A percentile compares a stretch with the other conserved stretches of the same genome.
These are phyloP conservation scores for Lordiphosa clarofinis DNA, from an alignment of 1,140 invertebrate genomes.

Conservation along the genomic window DNA sequence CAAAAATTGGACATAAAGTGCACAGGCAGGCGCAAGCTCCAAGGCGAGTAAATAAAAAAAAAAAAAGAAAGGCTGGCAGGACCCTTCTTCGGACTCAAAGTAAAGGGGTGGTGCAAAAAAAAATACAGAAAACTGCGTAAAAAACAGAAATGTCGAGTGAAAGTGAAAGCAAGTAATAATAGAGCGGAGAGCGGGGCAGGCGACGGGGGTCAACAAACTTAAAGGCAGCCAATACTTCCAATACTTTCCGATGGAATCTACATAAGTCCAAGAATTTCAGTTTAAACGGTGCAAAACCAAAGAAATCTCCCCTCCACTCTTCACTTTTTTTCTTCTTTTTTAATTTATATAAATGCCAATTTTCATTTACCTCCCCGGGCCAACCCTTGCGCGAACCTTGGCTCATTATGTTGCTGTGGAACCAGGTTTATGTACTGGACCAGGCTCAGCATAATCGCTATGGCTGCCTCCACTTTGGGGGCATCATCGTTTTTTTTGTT, in stretches of 20 bases:
- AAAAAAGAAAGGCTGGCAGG: conserved; percentile 11
- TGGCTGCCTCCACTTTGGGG: conserved; percentile 13
- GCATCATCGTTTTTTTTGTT: conserved; percentile 19
- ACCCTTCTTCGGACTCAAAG: conserved; percentile 37
- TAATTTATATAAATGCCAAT: conserved; percentile 74
- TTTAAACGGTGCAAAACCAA: not conserved
- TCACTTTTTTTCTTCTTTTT: conserved; percentile 30
- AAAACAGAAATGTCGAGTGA: conserved; percentile 10
- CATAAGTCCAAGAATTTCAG: too few species aligned
- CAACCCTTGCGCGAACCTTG: conserved; percentile 45
- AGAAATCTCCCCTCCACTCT: conserved; percentile 7
- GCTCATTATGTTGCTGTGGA: conserved; percentile 2
- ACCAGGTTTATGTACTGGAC: conserved; percentile 35
- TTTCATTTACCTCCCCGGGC: conserved; percentile 52
- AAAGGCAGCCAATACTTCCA: not conserved
- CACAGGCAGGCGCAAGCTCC: conserved; percentile 30
- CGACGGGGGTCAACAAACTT: not conserved
- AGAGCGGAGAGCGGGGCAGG: too few species aligned
- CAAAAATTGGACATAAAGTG: conserved; percentile 46
- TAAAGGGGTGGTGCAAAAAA: conserved; percentile 59
- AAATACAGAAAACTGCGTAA: not conserved
- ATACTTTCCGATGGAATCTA: too few species aligned
- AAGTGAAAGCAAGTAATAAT: conserved; percentile 37
- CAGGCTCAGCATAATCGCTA: conserved; percentile 15
- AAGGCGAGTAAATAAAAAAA: conserved; percentile 52